Base-by-base conservation (phyloP, 2,113 vertebrate genomes). In the Sminthopsis crassicaudata region DNA sequence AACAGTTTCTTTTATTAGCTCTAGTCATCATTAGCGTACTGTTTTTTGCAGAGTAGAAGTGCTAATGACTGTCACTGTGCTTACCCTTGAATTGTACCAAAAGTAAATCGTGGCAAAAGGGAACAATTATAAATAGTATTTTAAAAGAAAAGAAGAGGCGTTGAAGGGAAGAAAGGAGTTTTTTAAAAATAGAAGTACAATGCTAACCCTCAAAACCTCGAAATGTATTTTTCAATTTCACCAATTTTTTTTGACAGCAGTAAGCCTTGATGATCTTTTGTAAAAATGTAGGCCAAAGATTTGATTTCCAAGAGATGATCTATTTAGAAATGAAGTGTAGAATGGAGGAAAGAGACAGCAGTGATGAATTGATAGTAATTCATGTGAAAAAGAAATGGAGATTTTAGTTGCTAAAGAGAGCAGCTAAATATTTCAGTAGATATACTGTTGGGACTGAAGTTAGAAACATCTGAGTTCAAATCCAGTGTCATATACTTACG, bases 71-170 rank as follows among this genome's bases (percentile, higher is more conserved):
- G 67, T 84, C 67, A 84, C 67, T 84, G 67, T 84, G n/a, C 67
- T 84, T 84, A 84, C 67, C 67, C 67, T 84, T 84, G 67, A 84
- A 84, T 84, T 84, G 67, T 84, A 84, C n/a, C 67, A 84, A 84
- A 76, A 84, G n/a, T 19, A 84, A 84, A 84, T 84, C 19, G 23
- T 84, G 67, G 67, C 67, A 42, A 84, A 84, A 84, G 16, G n/a
- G 67, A 84, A 84, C 67, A 84, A 84, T 84, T 84, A 84, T 84
- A 84, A 84, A 84, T 84, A 42, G 67, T 84, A 42, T 84, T 84
- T 84, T 23, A 84, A 84, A 84, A 42, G 67, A 84, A 84, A 84
- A 42, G n/a, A 84, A 84, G 67, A 84, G 67, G 67, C n/a, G 67
- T 84, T 84, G 67, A 84, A 84, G n/a, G 67, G 67, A 84, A 84